These are phyloP conservation scores for Disparrhopalites patrizii DNA, from an alignment of 2,888 invertebrate genomes.

Conservation along the genomic window DNA sequence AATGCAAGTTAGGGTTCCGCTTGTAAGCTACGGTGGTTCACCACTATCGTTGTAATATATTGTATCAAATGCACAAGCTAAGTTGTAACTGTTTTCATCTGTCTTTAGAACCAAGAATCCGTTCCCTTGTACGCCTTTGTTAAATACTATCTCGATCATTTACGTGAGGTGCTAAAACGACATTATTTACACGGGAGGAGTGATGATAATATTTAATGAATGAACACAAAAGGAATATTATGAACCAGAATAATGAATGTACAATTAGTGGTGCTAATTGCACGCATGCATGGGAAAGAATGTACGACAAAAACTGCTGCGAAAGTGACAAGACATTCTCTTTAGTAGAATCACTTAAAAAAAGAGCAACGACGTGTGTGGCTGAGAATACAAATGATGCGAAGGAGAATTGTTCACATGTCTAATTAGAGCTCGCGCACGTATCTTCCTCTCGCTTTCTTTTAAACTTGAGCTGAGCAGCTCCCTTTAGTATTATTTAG, in stretches of 20 bases:
- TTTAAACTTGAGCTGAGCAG: too few species aligned
- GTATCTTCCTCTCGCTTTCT: slow-evolving; percentile 3
- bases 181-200: neutral
- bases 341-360: slow-evolving; percentile 13
- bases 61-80: too few species aligned
- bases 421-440: slow-evolving; percentile 13
- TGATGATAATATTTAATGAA: neutral
- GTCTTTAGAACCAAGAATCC: too few species aligned
- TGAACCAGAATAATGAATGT: neutral
- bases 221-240: neutral
- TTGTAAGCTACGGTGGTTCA: too few species aligned
- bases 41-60: too few species aligned
- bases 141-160: too few species aligned
- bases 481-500: too few species aligned
- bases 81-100: too few species aligned
- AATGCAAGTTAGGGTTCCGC: too few species aligned
- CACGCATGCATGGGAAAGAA: neutral
- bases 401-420: slow-evolving; percentile 16
- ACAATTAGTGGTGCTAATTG: neutral
- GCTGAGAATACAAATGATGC: neutral
- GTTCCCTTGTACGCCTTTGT: too few species aligned
- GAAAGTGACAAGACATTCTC: neutral
- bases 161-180: too few species aligned
- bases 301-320: neutral
- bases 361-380: neutral